Evolutionary conservation across 2,113 vertebrate species (phyloP), one percentile per base, ranked within the genome.

Genomic region (Poeciliopsis occidentalis): DNA sequence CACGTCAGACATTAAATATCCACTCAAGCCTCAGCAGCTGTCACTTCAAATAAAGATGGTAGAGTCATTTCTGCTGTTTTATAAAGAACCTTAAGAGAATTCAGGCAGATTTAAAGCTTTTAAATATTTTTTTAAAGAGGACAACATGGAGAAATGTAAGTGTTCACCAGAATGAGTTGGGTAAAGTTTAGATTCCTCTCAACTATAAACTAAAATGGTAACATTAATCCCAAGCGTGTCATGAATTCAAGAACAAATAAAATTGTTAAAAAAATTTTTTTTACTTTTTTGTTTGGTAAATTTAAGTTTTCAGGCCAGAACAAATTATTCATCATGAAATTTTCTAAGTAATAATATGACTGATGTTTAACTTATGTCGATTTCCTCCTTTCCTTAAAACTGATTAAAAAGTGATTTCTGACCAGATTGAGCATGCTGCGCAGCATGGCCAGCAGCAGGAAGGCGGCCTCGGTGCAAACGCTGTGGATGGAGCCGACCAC

Each of bases 381-480:
- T 57, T 57, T n/a, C 51, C 22, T n/a, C 2, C 19, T 11, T n/a
- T 24, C 7, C 24, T 57, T 17, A 17, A 62, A 30, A 17, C 29
- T 17, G 60, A 15, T 62, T 4, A 31, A 30, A 62, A 17, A 30
- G 5, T 12, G 22, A 19, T 3, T 32, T 29, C 96, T 97, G 91
- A 99, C 98, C 68, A 98, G 96, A 91, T 98, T 99, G 75, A 99
- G 95, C 98, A 99, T 99, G 91, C 96, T 99, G 72, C 98, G 95
- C 61, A 99, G 95, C 98, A 99, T 99, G 76, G 96, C 97, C 86
- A 99, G 67, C 27, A 99, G 90, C 41, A 99, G 90, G 89, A 99
- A 97, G 30, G 97, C 96, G 8, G 98, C 95, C 91, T 99, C 98
- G 1, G 97, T 97, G 87, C 96, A 99, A 68, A 99, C 95, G 0